Evolutionary conservation across 2,888 invertebrate species (phyloP), one percentile per base, ranked within the genome.

Genomic region (Drosophila kuntzei): DNA sequence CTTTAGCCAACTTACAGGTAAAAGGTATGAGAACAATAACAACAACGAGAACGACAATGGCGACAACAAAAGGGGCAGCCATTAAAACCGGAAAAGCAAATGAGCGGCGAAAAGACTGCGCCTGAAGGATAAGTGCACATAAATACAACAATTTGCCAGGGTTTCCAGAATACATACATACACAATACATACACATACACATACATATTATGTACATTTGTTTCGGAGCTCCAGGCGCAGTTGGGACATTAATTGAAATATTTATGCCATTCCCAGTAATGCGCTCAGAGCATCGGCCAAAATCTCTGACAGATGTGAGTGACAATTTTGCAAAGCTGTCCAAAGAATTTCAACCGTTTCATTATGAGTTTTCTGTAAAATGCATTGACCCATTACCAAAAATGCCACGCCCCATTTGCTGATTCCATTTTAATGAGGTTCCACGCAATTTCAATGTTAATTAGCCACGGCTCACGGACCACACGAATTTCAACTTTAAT

Each of bases 171-270:
- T 25, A 34, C 54, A 53, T 36, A 27, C 8, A 16, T 8, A n/a
- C 2, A 16, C n/a, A n/a, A n/a, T 9, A 37, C 14, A 25, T 16
- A 37, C 37, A 16, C 12, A 27, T 3, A 29, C 16, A 27, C n/a
- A 16, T 27, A 36, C 18, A 4, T 59, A n/a, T 9, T 12, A n/a
- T 20, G 37, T 51, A n/a, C 43, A 34, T 58, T 27, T 46, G 27
- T 20, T 53, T 43, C 39, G 25, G 41, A 25, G 60, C 63, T 43
- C 34, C 25, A 20, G 53, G 37, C 67, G 36, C 55, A 49, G 65
- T 54, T 55, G 25, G 63, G 59, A 76, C 78, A 79, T 83, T 76
- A 83, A 83, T 88, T 88, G 76, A 80, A 85, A 83, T 85, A 88
- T 85, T 85, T 72, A 85, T 88, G 76, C 66, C 76, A 39, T 41